phyloP scores from a whole-genome alignment of 2,797 vertebrate genomes.

The Alfaro cultratus region DNA sequence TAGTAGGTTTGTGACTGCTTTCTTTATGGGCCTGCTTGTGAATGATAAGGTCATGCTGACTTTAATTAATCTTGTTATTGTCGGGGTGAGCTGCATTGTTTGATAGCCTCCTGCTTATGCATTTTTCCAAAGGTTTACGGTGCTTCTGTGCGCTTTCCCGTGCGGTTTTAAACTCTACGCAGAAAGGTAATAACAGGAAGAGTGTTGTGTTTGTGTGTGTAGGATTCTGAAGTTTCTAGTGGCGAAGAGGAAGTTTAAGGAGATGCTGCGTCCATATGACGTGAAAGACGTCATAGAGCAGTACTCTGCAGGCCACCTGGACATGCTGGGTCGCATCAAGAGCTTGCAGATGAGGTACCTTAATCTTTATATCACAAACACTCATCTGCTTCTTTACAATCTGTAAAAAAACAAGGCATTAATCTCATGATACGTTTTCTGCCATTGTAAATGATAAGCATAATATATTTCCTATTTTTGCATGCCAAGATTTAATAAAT shows the following conservation, averaged over 20 bases:
- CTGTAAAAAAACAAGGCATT: neutral
- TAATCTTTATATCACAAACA: neutral
- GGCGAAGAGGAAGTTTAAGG: slow-evolving; percentile 98
- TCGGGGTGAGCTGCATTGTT: slow-evolving; percentile 40
- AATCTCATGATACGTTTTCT: neutral
- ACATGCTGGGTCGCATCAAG: slow-evolving; percentile 98
- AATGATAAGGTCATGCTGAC: slow-evolving; percentile 73
- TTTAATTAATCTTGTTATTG: slow-evolving; percentile 77
- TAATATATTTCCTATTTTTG: neutral
- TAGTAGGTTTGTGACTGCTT: slow-evolving; percentile 31
- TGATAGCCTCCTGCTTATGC: slow-evolving; percentile 60
- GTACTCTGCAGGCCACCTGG: slow-evolving; percentile 96
- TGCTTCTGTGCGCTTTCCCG: slow-evolving; percentile 11
- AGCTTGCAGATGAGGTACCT: slow-evolving; percentile 91
- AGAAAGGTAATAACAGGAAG: slow-evolving; percentile 18
- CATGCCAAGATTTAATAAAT: neutral
- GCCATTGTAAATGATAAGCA: neutral
- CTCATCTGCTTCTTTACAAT: neutral
- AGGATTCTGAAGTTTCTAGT: slow-evolving; percentile 99
- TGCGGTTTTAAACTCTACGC: slow-evolving; percentile 22
- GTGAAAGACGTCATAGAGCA: slow-evolving; percentile 99
- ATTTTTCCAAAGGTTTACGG: slow-evolving; percentile 63
- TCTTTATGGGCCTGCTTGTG: slow-evolving; percentile 69
- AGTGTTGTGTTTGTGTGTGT: slow-evolving; percentile 39
- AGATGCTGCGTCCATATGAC: slow-evolving; percentile 93